phyloP scores from a whole-genome alignment of 1,140 invertebrate genomes.

The Drosophila sp. region DNA sequence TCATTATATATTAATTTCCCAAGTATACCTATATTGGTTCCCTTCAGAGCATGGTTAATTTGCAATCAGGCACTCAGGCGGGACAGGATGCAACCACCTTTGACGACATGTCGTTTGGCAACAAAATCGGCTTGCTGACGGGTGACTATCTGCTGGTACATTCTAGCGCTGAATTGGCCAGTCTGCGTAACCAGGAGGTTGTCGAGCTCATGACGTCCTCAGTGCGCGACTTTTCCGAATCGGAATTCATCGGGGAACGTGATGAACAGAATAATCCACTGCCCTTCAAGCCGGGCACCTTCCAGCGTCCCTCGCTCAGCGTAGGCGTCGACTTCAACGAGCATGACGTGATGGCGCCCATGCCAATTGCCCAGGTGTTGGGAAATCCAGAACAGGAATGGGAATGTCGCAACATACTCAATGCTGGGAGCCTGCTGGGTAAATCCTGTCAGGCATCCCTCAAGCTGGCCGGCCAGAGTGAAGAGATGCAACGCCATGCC shows the following conservation, averaged over 20 bases:
- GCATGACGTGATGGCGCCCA: conserved; percentile 85
- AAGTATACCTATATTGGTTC: no score
- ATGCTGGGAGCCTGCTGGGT: conserved; percentile 92
- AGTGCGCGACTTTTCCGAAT: conserved; percentile 93
- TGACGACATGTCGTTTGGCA: conserved; percentile 95
- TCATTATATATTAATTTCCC: no score
- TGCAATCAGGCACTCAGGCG: conserved; percentile 87
- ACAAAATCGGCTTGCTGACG: conserved; percentile 96
- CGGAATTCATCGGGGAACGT: conserved; percentile 93
- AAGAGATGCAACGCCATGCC: conserved; percentile 89
- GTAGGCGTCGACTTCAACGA: conserved; percentile 77
- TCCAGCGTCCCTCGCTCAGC: conserved; percentile 62
- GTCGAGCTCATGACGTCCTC: conserved; percentile 95
- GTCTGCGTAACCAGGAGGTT: conserved; percentile 91
- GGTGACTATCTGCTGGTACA: conserved; percentile 97
- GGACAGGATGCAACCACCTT: conserved; percentile 85
- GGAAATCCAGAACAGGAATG: conserved; percentile 92
- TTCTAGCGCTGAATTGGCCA: conserved; percentile 94
- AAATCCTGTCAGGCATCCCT: conserved; percentile 95
- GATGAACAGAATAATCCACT: conserved; percentile 94
- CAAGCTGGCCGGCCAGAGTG: conserved; percentile 91
- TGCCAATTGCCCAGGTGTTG: conserved; percentile 87
- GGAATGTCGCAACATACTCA: conserved; percentile 92
- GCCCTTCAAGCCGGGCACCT: conserved; percentile 87
- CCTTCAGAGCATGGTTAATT: conserved; percentile 90